Conservation (phyloP, 2,888 invertebrate species). For the Cheilosia impressa region DNA sequence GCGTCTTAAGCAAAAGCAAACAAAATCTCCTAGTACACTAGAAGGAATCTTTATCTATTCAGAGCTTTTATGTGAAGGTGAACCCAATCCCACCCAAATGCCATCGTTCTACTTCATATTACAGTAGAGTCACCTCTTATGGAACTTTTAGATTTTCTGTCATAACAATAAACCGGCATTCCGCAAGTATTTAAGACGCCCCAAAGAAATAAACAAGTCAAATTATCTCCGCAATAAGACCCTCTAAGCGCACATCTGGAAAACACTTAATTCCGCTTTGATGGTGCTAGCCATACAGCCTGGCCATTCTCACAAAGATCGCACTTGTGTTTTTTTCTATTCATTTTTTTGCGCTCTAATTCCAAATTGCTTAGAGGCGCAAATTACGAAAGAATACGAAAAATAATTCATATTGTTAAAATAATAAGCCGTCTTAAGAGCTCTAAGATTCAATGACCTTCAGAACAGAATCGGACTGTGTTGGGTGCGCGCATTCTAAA, state of each 20-base stretch:
- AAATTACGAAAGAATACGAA: conserved; percentile 21
- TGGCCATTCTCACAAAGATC: conserved; percentile 23
- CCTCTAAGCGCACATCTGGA: background rate
- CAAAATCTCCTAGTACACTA: no score
- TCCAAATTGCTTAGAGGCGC: conserved; percentile 23
- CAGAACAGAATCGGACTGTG: background rate
- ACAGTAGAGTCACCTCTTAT: conserved; percentile 10
- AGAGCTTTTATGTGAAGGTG: background rate
- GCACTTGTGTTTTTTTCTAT: background rate
- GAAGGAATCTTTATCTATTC: no score
- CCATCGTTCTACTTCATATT: conserved; percentile 9
- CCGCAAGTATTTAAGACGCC: conserved; percentile 9
- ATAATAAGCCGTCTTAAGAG: conserved; percentile 14
- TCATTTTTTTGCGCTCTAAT: conserved; percentile 27
- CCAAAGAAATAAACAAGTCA: conserved; percentile 11
- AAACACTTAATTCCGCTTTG: conserved; percentile 20
- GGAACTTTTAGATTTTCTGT: conserved; percentile 20
- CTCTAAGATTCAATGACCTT: conserved; percentile 43
- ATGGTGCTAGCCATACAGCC: background rate
- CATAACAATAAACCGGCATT: conserved; percentile 22
- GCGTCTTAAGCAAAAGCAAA: background rate
- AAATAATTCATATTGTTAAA: conserved; percentile 6
- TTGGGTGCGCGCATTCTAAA: background rate
- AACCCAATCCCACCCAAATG: background rate
- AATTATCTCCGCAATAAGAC: conserved; percentile 16